A percentile compares a stretch with the other conserved stretches of the same genome.
phyloP scores from a whole-genome alignment of 2,113 vertebrate species.

The Cariama cristata region DNA sequence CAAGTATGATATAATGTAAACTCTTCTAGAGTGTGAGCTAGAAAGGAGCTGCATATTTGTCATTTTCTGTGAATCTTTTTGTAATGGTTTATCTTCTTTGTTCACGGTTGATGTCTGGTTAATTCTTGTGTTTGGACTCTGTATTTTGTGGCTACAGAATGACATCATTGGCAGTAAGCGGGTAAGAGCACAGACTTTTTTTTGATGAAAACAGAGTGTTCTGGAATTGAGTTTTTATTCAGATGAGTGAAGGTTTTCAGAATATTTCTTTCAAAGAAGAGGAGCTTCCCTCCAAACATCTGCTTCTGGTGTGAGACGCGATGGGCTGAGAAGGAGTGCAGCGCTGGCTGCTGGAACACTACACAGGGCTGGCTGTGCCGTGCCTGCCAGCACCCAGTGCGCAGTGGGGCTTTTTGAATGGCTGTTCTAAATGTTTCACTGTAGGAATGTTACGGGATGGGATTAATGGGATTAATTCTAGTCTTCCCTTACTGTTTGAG shows the following conservation, averaged over 20 bases:
- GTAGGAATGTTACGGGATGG: neutral
- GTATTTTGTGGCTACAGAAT: neutral
- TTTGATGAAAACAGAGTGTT: neutral
- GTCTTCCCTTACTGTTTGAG: neutral
- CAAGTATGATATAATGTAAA: neutral
- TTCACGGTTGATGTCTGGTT: neutral
- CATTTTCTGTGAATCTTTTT: neutral
- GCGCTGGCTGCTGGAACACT: neutral
- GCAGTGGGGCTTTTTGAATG: neutral
- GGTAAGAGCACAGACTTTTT: neutral
- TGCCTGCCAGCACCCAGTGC: neutral
- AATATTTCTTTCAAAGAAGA: neutral
- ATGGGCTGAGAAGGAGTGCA: neutral
- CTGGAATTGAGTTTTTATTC: neutral
- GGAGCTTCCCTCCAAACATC: neutral
- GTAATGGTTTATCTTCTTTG: neutral
- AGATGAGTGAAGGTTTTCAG: neutral
- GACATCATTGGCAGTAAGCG: neutral
- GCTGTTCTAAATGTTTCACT: neutral
- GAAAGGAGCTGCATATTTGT: neutral
- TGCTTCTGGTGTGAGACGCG: accelerated
- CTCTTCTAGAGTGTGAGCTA: neutral
- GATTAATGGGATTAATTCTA: neutral
- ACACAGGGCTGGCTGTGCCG: neutral
- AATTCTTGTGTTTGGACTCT: neutral